These are phyloP conservation scores for Temnothorax longispinosus DNA, from an alignment of 1,140 invertebrate genomes.

Conservation along the genomic window DNA sequence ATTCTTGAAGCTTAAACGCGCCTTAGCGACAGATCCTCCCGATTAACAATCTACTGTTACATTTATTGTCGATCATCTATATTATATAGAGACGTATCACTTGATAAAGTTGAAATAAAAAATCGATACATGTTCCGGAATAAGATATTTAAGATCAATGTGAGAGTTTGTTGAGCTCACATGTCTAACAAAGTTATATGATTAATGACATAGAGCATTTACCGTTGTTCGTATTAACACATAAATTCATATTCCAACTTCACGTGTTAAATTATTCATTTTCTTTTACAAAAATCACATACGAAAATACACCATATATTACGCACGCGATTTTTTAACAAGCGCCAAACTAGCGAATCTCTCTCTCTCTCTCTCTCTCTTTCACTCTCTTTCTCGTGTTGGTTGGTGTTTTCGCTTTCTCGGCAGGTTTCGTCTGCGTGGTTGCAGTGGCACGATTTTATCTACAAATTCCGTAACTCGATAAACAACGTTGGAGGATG, in stretches of 20 bases:
- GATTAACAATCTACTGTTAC: not conserved
- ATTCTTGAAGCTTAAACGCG: slow-evolving; percentile 56
- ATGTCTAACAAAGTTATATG: not conserved
- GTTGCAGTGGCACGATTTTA: slow-evolving; percentile 73
- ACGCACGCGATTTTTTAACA: slow-evolving; percentile 60
- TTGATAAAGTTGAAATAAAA: not conserved
- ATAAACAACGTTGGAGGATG: slow-evolving; percentile 80
- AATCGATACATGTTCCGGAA: not conserved
- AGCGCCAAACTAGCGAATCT: slow-evolving; percentile 34
- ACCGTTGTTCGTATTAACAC: not conserved
- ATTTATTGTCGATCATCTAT: not conserved
- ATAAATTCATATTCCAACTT: not conserved
- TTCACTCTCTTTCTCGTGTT: slow-evolving; percentile 23
- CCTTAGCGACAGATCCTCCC: not conserved
- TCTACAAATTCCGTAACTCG: slow-evolving; percentile 82
- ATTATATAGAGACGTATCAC: not conserved
- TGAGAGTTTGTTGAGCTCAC: not conserved
- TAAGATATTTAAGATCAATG: not conserved
- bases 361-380: slow-evolving; percentile 25
- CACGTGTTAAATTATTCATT: slow-evolving; percentile 2
- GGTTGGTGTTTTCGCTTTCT: slow-evolving; percentile 19
- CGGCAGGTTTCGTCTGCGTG: not conserved
- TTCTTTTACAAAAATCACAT: not conserved
- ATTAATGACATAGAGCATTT: not conserved
- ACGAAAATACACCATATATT: not conserved